Base-by-base conservation (phyloP, 2,113 vertebrate genomes). In the Tupaia tana region DNA sequence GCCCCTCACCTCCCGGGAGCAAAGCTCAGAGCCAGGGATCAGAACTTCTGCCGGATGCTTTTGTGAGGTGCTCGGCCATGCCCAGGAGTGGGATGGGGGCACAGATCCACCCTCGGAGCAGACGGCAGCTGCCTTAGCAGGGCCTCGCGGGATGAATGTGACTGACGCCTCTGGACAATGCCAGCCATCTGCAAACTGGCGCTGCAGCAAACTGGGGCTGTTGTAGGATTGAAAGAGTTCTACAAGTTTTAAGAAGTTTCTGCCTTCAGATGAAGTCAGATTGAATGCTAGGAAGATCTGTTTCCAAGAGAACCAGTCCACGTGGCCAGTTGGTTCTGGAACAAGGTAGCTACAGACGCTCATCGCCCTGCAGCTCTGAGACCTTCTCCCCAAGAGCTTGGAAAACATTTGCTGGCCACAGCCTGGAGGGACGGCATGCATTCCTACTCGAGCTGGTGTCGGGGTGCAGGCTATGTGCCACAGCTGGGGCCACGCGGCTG, bases 341-440 rank as follows among this genome's bases (percentile, higher is more conserved):
- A 97, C 96, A 97, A 98, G 97, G 95, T 96, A 1, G 95, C 95
- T 97, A 97, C 96, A 97, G 96, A 97, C 25, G 73, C 71, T 97
- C 97, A 98, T 98, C 98, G 82, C 95, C 97, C 98, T 97, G 97
- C 94, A 82, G 64, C 98, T 99, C 98, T 99, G 94, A 98, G 98
- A 98, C 96, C 97, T 98, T 98, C 92, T 98, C 97, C 97, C 98
- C 84, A 97, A 96, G 97, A 98, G 96, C 97, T 96, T 94, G 97
- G 98, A 98, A 98, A 98, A 98, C 99, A 99, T 99, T 99, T 99
- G 98, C 98, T 97, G 69, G 98, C 98, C 98, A 98, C 98, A 97
- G 98, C 99, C 99, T 98, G 98, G 98, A 99, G 99, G 98, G 99
- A 99, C 98, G 98, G 99, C 99, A 99, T 99, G 99, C 99, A 99